These are phyloP conservation scores for Araneus ventricosus DNA, from an alignment of 1,140 invertebrate genomes.

Conservation along the genomic window DNA sequence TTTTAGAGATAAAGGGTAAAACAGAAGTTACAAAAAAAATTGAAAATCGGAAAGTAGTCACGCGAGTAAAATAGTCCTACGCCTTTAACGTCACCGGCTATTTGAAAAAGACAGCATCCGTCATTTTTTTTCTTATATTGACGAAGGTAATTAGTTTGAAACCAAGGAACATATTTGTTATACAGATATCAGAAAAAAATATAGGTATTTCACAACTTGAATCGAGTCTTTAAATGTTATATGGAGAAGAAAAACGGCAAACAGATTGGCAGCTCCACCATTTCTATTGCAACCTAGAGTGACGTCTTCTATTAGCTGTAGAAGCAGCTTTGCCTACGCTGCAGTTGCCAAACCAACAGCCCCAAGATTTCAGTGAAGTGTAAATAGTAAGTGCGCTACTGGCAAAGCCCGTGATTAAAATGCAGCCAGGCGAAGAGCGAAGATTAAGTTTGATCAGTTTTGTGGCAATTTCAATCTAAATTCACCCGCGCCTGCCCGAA, in stretches of 20 bases:
- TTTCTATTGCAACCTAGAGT: not conserved
- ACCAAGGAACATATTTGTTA: too few relatives aligned
- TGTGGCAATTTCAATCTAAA: constrained; percentile 53
- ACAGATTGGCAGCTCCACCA: not conserved
- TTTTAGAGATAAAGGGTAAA: too few relatives aligned
- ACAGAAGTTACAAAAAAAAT: too few relatives aligned
- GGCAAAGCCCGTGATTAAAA: constrained; percentile 50
- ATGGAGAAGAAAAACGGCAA: not conserved
- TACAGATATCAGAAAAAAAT: too few relatives aligned
- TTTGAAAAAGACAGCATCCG: too few relatives aligned
- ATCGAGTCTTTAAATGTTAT: too few relatives aligned
- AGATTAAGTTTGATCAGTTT: constrained; percentile 65
- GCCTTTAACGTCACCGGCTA: too few relatives aligned
- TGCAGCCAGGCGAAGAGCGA: constrained; percentile 29
- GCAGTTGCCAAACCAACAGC: constrained; percentile 39
- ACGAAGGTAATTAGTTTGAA: too few relatives aligned
- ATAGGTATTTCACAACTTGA: too few relatives aligned
- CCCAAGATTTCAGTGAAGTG: constrained; percentile 42
- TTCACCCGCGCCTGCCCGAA: not conserved
- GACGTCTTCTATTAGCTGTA: constrained; percentile 35
- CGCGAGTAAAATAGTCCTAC: too few relatives aligned
- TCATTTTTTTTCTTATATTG: too few relatives aligned
- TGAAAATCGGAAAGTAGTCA: too few relatives aligned
- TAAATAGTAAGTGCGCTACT: constrained; percentile 42
- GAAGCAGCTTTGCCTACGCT: not conserved